A percentile compares a stretch with the other conserved stretches of the same genome.
phyloP scores from a whole-genome alignment of 2,797 vertebrate species.

The Lagodon rhomboides region DNA sequence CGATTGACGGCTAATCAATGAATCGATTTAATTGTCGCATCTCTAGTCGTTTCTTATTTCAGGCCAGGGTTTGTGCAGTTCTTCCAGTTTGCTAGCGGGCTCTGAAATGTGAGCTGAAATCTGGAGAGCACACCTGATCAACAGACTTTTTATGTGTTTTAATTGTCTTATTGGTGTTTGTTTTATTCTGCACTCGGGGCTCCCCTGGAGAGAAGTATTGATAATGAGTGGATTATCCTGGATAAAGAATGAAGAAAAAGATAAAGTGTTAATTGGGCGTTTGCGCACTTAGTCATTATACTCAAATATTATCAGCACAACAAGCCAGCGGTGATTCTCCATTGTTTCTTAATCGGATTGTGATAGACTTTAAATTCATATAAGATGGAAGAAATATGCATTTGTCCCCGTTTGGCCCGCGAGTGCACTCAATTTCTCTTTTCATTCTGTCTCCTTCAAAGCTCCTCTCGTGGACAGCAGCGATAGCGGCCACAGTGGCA shows the following conservation, averaged over 20 bases:
- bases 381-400: constrained; percentile 3
- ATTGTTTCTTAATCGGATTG: constrained; percentile 14
- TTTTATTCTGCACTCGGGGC: background rate
- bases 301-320: background rate
- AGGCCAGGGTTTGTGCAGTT: background rate
- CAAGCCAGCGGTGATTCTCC: constrained; percentile 6
- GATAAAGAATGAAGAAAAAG: background rate
- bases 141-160: constrained; percentile 4
- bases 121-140: background rate
- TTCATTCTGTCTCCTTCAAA: constrained; percentile 66
- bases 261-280: constrained; percentile 7
- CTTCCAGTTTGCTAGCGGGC: background rate
- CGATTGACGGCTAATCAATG: no score
- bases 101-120: background rate
- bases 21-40: no score
- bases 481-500: constrained; percentile 89
- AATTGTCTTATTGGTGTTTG: constrained; percentile 1
- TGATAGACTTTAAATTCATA: constrained; percentile 5
- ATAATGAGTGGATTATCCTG: constrained; percentile 10
- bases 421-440: constrained; percentile 46
- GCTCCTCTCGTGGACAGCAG: constrained; percentile 92
- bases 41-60: background rate
- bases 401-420: constrained; percentile 18
- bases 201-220: background rate
- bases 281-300: background rate